Conservation (phyloP, 2,888 invertebrate species). For the Diadromus collaris region DNA sequence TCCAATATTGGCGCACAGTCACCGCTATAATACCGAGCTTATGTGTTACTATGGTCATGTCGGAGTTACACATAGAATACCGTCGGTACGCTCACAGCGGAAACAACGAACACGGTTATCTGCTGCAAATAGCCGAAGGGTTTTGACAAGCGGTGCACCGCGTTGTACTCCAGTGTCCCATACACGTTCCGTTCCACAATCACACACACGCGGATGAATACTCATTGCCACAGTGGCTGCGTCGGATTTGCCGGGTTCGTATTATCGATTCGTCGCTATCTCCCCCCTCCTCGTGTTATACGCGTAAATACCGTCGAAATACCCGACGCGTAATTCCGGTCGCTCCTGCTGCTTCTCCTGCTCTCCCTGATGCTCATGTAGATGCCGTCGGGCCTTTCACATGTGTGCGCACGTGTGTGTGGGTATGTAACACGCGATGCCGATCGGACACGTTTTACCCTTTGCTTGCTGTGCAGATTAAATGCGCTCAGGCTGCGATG, state of each 20-base stretch:
- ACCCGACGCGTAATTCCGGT: conserved; percentile 63
- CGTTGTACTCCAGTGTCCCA: conserved; percentile 25
- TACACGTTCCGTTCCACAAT: conserved; percentile 22
- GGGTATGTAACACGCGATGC: not conserved
- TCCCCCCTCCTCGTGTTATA: conserved; percentile 46
- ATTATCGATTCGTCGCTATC: conserved; percentile 62
- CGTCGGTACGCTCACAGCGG: not conserved
- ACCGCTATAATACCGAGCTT: not conserved
- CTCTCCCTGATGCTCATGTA: conserved; percentile 18
- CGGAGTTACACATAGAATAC: conserved; percentile 11
- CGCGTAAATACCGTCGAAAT: conserved; percentile 56
- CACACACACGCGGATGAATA: conserved; percentile 22
- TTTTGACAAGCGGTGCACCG: conserved; percentile 63
- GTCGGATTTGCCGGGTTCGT: conserved; percentile 42
- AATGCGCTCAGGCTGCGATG: conserved; percentile 4
- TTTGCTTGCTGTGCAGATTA: conserved; percentile 10
- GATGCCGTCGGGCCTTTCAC: not conserved
- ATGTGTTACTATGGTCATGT: conserved; percentile 10
- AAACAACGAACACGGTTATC: conserved; percentile 63
- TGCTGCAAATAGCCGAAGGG: conserved; percentile 66
- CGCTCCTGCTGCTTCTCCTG: conserved; percentile 30
- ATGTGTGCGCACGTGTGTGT: not conserved
- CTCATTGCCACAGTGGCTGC: conserved; percentile 21
- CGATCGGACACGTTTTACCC: conserved; percentile 20
- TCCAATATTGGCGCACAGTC: conserved; percentile 27